Percentiles rank a stretch among this genome's conserved stretches.
phyloP scores from a whole-genome alignment of 2,797 vertebrate species.

The Myripristis murdjan region DNA sequence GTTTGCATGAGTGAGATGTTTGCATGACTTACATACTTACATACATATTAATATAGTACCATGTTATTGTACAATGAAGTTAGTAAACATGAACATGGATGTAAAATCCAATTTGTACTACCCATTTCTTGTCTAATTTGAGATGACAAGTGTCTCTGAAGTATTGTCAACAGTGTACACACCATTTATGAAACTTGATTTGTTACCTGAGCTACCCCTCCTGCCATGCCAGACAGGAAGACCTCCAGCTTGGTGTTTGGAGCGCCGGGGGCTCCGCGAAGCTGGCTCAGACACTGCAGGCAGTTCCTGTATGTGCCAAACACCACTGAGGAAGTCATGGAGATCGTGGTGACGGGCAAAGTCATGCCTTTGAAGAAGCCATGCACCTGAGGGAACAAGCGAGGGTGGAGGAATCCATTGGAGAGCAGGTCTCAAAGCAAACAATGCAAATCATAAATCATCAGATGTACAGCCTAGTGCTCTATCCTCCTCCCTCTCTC shows the following conservation, averaged over 20 bases:
- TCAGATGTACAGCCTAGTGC: too few relatives aligned
- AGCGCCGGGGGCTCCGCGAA: conserved; percentile 76
- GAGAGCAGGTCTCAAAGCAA: not conserved
- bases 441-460: not conserved
- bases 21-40: too few relatives aligned
- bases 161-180: not conserved
- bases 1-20: too few relatives aligned
- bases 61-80: too few relatives aligned
- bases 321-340: conserved; percentile 89
- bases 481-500: too few relatives aligned
- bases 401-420: not conserved
- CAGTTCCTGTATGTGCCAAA: conserved; percentile 92
- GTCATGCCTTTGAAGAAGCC: conserved; percentile 94
- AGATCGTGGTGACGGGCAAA: conserved; percentile 86
- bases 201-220: conserved; percentile 87
- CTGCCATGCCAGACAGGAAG: conserved; percentile 86
- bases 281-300: conserved; percentile 85
- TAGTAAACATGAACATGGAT: too few relatives aligned
- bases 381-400: conserved; percentile 76
- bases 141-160: not conserved
- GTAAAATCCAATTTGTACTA: too few relatives aligned
- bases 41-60: too few relatives aligned
- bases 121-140: too few relatives aligned
- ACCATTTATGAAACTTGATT: not conserved
- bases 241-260: conserved; percentile 88